A percentile compares a stretch with the other conserved stretches of the same genome.
Conservation (phyloP, 2,888 invertebrate species). For the Timandra comae region DNA sequence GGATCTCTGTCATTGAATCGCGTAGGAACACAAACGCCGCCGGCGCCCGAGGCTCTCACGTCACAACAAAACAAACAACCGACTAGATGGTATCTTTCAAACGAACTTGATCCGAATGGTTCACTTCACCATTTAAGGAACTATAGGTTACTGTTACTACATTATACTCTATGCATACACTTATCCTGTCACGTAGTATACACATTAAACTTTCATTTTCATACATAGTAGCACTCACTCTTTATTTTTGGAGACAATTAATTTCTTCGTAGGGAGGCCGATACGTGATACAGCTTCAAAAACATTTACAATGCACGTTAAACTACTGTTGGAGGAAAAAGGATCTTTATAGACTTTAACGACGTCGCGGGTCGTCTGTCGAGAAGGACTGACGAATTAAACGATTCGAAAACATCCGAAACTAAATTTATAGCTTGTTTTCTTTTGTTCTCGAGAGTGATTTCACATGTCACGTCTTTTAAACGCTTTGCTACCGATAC, state of each 20-base stretch:
- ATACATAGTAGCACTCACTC: conserved; percentile 19
- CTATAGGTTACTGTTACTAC: conserved; percentile 17
- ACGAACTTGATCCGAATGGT: conserved; percentile 54
- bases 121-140: conserved; percentile 40
- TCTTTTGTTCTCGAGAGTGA: background rate
- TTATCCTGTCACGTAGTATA: conserved; percentile 41
- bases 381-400: conserved; percentile 38
- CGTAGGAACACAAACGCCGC: conserved; percentile 26
- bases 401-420: conserved; percentile 26
- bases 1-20: conserved; percentile 14
- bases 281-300: conserved; percentile 53
- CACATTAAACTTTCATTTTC: conserved; percentile 33
- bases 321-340: conserved; percentile 33
- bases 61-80: conserved; percentile 60
- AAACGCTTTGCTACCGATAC: too few species aligned
- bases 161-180: conserved; percentile 13
- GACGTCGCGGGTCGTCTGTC: conserved; percentile 17
- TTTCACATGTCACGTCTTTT: too few species aligned
- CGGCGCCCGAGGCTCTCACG: conserved; percentile 57
- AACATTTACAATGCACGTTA: conserved; percentile 23
- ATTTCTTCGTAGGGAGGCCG: conserved; percentile 22
- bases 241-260: conserved; percentile 32
- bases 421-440: conserved; percentile 14
- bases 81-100: conserved; percentile 40
- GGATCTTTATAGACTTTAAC: conserved; percentile 34